phyloP scores from a whole-genome alignment of 2,888 invertebrate genomes.

The Actias luna region DNA sequence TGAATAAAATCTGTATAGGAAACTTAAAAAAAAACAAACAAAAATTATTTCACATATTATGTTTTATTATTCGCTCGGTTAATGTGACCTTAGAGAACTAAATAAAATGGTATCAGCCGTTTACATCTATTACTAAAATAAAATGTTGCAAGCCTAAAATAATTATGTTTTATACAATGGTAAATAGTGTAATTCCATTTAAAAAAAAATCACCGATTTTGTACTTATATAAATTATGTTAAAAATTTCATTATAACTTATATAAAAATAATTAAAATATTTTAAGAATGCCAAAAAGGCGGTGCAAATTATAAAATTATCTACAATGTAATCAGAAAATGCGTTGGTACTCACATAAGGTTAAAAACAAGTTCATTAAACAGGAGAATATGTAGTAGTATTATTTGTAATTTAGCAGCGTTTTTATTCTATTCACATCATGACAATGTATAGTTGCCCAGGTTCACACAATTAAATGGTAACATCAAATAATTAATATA shows the following conservation, averaged over 20 bases:
- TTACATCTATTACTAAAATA: conserved; percentile 43
- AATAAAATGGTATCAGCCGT: conserved; percentile 74
- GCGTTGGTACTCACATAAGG: neutral
- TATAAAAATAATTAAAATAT: neutral
- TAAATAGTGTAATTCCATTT: conserved; percentile 34
- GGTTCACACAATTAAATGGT: conserved; percentile 34
- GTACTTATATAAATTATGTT: conserved; percentile 55
- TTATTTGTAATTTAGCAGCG: neutral
- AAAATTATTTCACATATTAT: conserved; percentile 24
- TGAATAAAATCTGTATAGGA: neutral
- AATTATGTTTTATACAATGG: conserved; percentile 57
- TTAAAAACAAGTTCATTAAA: neutral
- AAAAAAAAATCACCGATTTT: conserved; percentile 54
- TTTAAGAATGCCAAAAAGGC: neutral
- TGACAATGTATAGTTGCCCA: conserved; percentile 24
- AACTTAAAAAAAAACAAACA: conserved; percentile 9
- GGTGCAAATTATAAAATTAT: neutral
- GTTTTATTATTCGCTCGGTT: conserved; percentile 42
- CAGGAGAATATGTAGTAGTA: neutral
- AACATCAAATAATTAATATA: conserved; percentile 40
- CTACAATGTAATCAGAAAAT: conserved; percentile 2
- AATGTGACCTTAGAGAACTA: conserved; percentile 63
- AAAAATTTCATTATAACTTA: conserved; percentile 15
- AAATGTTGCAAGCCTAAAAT: conserved; percentile 46
- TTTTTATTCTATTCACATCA: neutral